Base-by-base conservation (phyloP, 2,888 invertebrate genomes). In the Teleogryllus oceanicus region DNA sequence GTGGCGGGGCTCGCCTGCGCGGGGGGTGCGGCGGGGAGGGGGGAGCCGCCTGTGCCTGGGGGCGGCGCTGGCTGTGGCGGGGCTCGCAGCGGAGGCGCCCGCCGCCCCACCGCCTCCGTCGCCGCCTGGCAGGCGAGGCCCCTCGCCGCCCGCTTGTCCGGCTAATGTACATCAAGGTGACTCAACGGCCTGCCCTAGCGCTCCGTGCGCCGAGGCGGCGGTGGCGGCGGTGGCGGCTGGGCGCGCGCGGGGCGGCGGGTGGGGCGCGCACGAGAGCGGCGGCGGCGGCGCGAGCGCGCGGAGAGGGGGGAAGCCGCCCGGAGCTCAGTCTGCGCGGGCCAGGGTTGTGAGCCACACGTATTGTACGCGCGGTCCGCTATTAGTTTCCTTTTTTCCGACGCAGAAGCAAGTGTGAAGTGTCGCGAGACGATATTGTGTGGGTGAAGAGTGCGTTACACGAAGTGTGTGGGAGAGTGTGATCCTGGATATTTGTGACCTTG, bases 121-220 rank as follows among this genome's bases (percentile, higher is more conserved):
- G 62, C 62, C 62, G 62, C n/a, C 62, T 0, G 62, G 16, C 62
- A n/a, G 62, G 24, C 24, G 24, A 24, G 24, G 62, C 16, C 62
- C n/a, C 62, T 62, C 62, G 13, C n/a, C 62, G 62, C 13, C 37
- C 62, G 62, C 62, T 62, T n/a, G 62, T 62, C 62, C 62, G 62
- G 62, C 62, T 62, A n/a, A 62, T 62, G 62, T 62, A 62, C 62
- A 62, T 62, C 62, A 62, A 62, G 62, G 62, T 62, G 62, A 62
- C 62, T 62, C 62, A 62, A 62, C 62, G 62, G 62, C 62, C 16
- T 13, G n/a, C 62, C 62, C 62, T 13, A 62, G 62, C 62, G 62
- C 13, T 62, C n/a, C 16, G 16, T 5, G 62, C 62, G 62, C 62
- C 1, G 16, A 16, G n/a, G 16, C 62, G 62, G 4, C 62, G 0